Percentiles rank a stretch among this genome's conserved stretches.
Conservation (phyloP, 2,888 invertebrate genomes). For the Onthophagus sagittarius region DNA sequence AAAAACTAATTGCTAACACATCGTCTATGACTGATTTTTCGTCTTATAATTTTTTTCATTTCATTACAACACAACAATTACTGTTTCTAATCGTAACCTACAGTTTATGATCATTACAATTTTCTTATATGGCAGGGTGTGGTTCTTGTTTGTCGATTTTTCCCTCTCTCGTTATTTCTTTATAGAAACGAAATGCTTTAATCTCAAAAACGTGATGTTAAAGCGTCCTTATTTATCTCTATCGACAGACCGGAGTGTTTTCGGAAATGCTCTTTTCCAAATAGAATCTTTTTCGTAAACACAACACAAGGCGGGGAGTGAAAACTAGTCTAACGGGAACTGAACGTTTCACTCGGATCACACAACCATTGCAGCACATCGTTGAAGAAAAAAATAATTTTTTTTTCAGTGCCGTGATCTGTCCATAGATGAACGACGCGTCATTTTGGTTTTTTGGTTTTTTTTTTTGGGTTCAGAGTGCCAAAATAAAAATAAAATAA, state of each 20-base stretch:
- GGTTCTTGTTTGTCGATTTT: background rate
- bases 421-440: conserved; percentile 22
- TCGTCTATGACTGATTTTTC: background rate
- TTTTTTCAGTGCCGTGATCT: conserved; percentile 17
- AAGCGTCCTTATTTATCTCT: background rate
- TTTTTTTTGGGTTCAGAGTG: conserved; percentile 40
- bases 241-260: conserved; percentile 69
- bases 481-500: conserved; percentile 37
- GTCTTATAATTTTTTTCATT: background rate
- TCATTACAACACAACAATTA: background rate
- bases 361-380: conserved; percentile 44
- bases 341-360: conserved; percentile 38
- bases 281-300: conserved; percentile 75
- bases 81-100: background rate
- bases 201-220: no score
- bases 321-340: conserved; percentile 43
- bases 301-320: conserved; percentile 72
- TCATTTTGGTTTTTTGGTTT: no score
- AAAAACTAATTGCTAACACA: background rate
- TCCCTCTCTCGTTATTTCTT: background rate
- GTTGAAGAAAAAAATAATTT: no score
- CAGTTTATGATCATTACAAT: background rate
- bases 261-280: conserved; percentile 86
- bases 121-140: background rate
- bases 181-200: background rate